Evolutionary conservation across 2,888 invertebrate genomes (phyloP).

Genomic region (Halocaridina rubra): DNA sequence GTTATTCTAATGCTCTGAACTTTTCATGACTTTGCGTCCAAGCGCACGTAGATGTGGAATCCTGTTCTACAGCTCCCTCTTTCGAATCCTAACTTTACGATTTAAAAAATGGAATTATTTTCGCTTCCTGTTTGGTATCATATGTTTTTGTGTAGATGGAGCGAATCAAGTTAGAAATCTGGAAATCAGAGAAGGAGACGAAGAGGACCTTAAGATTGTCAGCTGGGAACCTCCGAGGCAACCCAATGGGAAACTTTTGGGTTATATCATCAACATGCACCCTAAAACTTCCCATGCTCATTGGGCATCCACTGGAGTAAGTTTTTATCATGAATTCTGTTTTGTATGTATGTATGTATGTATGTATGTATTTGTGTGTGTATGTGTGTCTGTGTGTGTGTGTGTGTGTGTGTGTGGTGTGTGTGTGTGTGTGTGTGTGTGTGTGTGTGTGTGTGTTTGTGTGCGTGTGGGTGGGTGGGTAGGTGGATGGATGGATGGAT

Average conservation of each 20-base stretch:
- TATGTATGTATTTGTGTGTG: too few relatives aligned
- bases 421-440: too few relatives aligned
- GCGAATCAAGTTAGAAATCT: not conserved
- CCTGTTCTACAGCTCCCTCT: not conserved
- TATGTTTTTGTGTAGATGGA: too few relatives aligned
- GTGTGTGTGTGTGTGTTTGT: too few relatives aligned
- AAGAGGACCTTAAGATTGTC: not conserved
- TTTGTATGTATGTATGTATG: too few relatives aligned
- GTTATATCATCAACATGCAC: not conserved
- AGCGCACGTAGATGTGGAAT: not conserved
- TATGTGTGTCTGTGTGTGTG: too few relatives aligned
- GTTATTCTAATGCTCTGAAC: not conserved
- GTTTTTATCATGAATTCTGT: not conserved
- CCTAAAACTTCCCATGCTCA: not conserved
- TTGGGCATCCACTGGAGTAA: not conserved
- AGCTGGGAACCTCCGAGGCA: not conserved
- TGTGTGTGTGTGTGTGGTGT: too few relatives aligned
- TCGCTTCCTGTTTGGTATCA: too few relatives aligned
- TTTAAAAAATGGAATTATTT: too few relatives aligned
- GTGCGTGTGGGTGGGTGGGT: too few relatives aligned
- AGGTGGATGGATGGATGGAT: too few relatives aligned
- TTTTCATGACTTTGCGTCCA: not conserved
- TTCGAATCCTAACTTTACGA: too few relatives aligned
- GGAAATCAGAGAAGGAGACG: not conserved
- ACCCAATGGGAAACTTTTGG: not conserved